phyloP scores from a whole-genome alignment of 2,888 invertebrate genomes.

The Uloborus plumipes region DNA sequence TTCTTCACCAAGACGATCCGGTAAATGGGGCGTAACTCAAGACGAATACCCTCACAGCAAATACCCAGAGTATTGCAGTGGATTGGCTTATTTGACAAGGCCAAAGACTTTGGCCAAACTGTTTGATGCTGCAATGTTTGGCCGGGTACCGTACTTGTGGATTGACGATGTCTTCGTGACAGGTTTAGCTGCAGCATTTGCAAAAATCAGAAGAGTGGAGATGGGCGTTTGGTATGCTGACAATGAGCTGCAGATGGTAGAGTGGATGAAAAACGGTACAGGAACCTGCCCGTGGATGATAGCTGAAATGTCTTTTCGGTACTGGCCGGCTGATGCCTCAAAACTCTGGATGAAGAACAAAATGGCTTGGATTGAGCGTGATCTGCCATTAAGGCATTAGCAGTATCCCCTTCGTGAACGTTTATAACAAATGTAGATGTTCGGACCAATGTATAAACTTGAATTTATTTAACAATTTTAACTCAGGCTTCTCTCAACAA shows the following conservation, averaged over 20 bases:
- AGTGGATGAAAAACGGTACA: constrained; percentile 18
- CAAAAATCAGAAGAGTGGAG: constrained; percentile 14
- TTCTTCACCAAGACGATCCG: constrained; percentile 71
- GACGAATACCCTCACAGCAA: constrained; percentile 77
- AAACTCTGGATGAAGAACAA: constrained; percentile 24
- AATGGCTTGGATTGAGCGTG: neutral
- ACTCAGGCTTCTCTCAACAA: too few species aligned
- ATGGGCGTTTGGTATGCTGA: constrained; percentile 46
- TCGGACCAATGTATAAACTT: too few species aligned
- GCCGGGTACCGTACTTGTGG: constrained; percentile 83
- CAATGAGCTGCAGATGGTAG: constrained; percentile 22
- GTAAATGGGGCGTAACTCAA: constrained; percentile 84
- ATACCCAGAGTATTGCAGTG: constrained; percentile 85
- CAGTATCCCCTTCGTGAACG: too few species aligned
- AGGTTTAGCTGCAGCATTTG: constrained; percentile 73
- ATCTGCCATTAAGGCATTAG: too few species aligned
- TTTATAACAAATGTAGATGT: too few species aligned
- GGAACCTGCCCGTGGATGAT: constrained; percentile 42
- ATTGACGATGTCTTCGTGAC: constrained; percentile 91
- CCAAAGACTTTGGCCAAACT: constrained; percentile 77
- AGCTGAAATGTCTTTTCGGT: constrained; percentile 31
- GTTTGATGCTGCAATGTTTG: constrained; percentile 76
- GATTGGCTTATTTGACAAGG: constrained; percentile 86
- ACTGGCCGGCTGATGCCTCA: constrained; percentile 40
- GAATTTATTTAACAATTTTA: too few species aligned